Evolutionary conservation across 1,140 invertebrate species (phyloP).

Genomic region (Drosophila kikkawai): DNA sequence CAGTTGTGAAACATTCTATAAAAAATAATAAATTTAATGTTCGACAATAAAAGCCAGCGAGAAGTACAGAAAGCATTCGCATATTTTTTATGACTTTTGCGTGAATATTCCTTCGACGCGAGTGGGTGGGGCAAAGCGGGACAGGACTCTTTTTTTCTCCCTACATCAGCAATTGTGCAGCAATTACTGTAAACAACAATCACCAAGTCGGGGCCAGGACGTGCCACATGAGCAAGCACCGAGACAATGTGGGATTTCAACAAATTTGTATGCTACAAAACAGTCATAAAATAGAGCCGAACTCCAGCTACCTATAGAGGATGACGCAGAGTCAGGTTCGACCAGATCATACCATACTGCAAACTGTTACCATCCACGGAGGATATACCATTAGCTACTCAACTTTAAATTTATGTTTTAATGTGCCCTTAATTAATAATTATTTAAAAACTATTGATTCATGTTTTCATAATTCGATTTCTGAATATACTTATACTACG

Average conservation of each 20-base stretch:
- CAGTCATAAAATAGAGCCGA: constrained; percentile 47
- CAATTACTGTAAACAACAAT: constrained; percentile 80
- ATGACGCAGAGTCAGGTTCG: neutral
- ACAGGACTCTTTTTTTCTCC: constrained; percentile 32
- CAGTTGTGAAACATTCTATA: constrained; percentile 83
- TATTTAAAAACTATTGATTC: neutral
- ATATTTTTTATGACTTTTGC: constrained; percentile 81
- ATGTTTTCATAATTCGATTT: neutral
- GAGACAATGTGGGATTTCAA: constrained; percentile 55
- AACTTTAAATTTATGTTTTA: neutral
- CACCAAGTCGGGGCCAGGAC: constrained; percentile 56
- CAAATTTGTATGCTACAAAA: constrained; percentile 26
- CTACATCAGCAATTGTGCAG: constrained; percentile 70
- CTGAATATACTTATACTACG: neutral
- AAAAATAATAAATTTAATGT: constrained; percentile 83
- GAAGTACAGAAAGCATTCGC: constrained; percentile 57
- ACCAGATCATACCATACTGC: neutral
- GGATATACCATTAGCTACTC: neutral
- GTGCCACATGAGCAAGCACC: constrained; percentile 29
- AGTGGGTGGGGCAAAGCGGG: constrained; percentile 2
- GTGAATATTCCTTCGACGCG: constrained; percentile 53
- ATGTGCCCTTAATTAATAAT: neutral
- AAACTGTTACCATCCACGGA: neutral
- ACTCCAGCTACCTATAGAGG: constrained; percentile 25
- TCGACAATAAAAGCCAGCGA: constrained; percentile 69